Evolutionary conservation across 2,113 vertebrate genomes (phyloP).

Genomic region (Anguilla rostrata): DNA sequence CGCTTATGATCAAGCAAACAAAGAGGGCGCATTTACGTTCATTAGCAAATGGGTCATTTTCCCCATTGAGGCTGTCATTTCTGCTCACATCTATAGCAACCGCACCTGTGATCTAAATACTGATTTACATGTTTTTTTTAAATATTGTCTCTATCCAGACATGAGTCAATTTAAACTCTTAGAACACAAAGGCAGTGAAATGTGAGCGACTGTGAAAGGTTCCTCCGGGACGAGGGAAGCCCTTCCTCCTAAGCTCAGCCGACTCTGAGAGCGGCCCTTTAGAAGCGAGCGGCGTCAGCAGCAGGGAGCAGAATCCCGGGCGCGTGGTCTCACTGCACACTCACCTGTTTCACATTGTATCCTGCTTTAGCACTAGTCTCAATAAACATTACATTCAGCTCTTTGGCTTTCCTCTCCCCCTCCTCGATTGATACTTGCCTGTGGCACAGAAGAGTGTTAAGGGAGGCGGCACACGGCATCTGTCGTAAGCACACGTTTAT

Average conservation of each 20-base stretch:
- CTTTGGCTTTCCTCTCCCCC: constrained; percentile 99
- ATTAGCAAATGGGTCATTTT: not conserved
- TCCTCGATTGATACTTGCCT: constrained; percentile 99
- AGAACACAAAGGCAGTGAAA: too few species aligned
- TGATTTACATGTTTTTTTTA: not conserved
- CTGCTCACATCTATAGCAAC: not conserved
- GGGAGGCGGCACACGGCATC: constrained; percentile 4
- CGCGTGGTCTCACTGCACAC: constrained; percentile 57
- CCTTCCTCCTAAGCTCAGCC: not conserved
- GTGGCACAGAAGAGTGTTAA: constrained; percentile 62
- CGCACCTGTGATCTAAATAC: not conserved
- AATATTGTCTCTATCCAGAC: not conserved
- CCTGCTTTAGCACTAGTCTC: constrained; percentile 99
- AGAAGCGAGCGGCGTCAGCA: constrained; percentile 38
- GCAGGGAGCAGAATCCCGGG: constrained; percentile 43
- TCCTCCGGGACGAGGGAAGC: not conserved
- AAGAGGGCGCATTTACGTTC: not conserved
- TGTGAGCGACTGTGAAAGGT: too few species aligned
- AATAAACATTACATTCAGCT: constrained; percentile 99
- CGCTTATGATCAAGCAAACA: not conserved
- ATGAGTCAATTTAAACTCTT: not conserved
- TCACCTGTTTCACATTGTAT: constrained; percentile 99
- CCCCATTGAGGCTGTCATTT: not conserved
- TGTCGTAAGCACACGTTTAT: not conserved
- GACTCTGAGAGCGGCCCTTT: constrained; percentile 25